A percentile compares a stretch with the other conserved stretches of the same genome.
Conservation (phyloP, 2,113 vertebrate species). For the Himantopus leucocephalus region DNA sequence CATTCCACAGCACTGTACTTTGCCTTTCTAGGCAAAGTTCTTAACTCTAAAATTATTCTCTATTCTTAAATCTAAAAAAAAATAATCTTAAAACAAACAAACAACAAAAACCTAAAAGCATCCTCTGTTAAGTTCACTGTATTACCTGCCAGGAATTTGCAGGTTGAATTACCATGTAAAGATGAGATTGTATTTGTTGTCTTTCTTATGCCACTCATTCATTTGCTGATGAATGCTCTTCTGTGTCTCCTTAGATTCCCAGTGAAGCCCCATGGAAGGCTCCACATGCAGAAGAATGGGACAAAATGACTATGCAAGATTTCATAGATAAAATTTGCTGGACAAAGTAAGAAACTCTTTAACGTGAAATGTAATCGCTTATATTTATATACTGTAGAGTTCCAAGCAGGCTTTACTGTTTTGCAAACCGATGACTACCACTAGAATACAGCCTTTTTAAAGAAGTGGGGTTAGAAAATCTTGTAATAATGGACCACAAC, state of each 20-base stretch:
- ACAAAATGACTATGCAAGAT: constrained; percentile 92
- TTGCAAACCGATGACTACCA: not conserved
- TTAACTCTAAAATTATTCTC: not conserved
- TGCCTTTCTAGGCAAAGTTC: not conserved
- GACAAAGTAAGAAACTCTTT: constrained; percentile 83
- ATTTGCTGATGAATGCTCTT: not conserved
- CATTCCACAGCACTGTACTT: not conserved
- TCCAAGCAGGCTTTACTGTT: not conserved
- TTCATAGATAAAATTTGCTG: constrained; percentile 90
- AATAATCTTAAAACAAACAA: not conserved
- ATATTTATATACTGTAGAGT: not conserved
- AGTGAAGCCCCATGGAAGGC: constrained; percentile 93
- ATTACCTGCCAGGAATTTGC: not conserved
- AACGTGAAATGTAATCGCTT: not conserved
- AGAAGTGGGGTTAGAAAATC: not conserved
- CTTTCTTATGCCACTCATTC: not conserved
- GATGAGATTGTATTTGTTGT: not conserved
- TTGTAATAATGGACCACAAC: not conserved
- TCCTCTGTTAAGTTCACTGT: not conserved
- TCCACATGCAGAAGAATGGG: constrained; percentile 93
- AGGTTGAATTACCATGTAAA: not conserved
- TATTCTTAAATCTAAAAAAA: not conserved
- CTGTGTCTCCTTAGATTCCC: constrained; percentile 82
- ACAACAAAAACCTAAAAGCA: not conserved
- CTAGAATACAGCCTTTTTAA: not conserved